Base-by-base conservation (phyloP, 2,888 invertebrate genomes). In the Pandemis cinnamomeana region DNA sequence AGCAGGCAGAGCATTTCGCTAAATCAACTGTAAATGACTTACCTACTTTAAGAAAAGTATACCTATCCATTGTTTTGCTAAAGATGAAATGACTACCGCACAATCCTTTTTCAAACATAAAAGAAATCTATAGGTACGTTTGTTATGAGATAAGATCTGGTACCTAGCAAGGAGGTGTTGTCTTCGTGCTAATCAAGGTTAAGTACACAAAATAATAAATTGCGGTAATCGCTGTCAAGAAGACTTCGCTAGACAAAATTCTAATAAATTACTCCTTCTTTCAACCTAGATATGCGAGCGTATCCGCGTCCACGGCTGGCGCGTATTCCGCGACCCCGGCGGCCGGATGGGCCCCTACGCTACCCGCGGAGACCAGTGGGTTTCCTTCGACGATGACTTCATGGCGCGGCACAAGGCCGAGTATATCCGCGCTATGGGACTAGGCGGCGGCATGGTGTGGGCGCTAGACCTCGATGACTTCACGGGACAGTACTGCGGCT, bases 401-500 rank as follows among this genome's bases (percentile, higher is more conserved):
- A 98, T 98, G 96, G 96, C 98, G 27, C 95, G 96, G 44, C 96
- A 97, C 81, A 98, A 98, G 89, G 96, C 98, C 4, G 96, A 97
- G 82, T 98, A 96, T 83, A 96, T 98, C 7, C 96, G 96, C 76
- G 95, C 96, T 0, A 96, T 97, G 95, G 96, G 96, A 0, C 93
- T 98, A 5, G 98, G 97, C 15, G 98, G 98, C 51, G 96, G 96
- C 60, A 98, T 98, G 98, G 96, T 98, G 36, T 98, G 98, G 98
- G 97, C 98, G 0, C 90, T 98, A 13, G 98, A 98, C 88, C 90
- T 98, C 71, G 98, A 98, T 83, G 98, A 98, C 87, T 98, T 98
- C 84, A 96, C 95, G 77, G 97, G 97, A 79, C 83, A 84, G 72
- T 91, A 95, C 72, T 98, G 98, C 81, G 96, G 95, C 8, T 98